A percentile compares a stretch with the other conserved stretches of the same genome.
These are phyloP conservation scores for Chrysopilus asiliformis DNA, from an alignment of 2,888 invertebrate species.

Conservation along the genomic window DNA sequence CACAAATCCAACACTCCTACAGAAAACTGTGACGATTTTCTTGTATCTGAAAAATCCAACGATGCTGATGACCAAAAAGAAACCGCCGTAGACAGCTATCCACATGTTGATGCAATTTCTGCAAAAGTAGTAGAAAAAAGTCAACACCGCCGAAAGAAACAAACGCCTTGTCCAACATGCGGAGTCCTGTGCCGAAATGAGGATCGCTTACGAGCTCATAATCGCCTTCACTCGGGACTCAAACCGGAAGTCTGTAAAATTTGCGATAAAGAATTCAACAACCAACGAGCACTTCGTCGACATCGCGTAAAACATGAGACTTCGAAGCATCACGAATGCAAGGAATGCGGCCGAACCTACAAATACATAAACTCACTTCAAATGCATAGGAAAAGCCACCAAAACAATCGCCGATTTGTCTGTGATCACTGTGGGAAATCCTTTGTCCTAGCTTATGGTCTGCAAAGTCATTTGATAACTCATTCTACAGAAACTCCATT, in stretches of 20 bases:
- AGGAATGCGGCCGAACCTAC: slow-evolving; percentile 14
- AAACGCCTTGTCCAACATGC: slow-evolving; percentile 8
- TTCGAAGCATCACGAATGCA: slow-evolving; percentile 11
- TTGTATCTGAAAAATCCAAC: no score
- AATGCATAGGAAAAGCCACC: slow-evolving; percentile 38
- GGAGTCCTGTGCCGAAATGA: slow-evolving; percentile 6
- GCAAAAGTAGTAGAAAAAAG: not conserved
- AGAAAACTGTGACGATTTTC: not conserved
- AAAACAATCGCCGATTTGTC: slow-evolving; percentile 33
- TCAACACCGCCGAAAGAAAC: not conserved
- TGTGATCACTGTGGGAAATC: slow-evolving; percentile 37
- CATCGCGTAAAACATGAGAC: slow-evolving; percentile 21
- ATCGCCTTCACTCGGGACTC: slow-evolving; percentile 12
- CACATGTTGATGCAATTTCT: not conserved
- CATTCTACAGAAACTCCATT: slow-evolving; percentile 13
- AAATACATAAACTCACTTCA: slow-evolving; percentile 33
- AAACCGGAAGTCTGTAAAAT: slow-evolving; percentile 17
- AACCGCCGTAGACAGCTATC: not conserved
- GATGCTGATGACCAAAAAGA: no score
- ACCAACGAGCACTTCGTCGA: slow-evolving; percentile 37
- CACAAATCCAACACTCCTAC: not conserved
- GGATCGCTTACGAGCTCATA: slow-evolving; percentile 11
- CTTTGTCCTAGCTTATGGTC: slow-evolving; percentile 21
- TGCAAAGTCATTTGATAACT: slow-evolving; percentile 13
- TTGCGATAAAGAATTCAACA: slow-evolving; percentile 36